These are phyloP conservation scores for Cassiopea andromeda DNA, from an alignment of 30 jellyfish, hydroid and myxozoan genomes.

Conservation along the genomic window DNA sequence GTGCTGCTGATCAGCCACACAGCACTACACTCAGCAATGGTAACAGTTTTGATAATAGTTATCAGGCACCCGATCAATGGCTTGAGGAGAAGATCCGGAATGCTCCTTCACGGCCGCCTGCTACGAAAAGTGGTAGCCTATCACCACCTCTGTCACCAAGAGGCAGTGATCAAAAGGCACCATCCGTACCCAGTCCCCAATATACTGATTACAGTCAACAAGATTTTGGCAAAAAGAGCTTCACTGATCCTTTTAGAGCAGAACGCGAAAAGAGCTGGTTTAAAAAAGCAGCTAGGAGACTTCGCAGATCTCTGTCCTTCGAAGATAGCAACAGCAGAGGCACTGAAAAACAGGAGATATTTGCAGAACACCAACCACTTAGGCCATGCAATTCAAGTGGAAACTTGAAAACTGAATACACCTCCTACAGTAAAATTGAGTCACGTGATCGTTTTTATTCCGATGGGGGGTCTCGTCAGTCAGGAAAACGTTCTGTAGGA, in stretches of 20 bases:
- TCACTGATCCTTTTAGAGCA: conserved; percentile 1
- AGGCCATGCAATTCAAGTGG: conserved; percentile 28
- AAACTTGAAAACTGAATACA: neutral
- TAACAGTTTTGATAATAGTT: neutral
- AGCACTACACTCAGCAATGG: neutral
- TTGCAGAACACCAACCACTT: neutral
- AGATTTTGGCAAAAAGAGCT: neutral
- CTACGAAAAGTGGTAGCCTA: neutral
- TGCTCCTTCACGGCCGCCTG: neutral
- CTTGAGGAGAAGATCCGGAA: neutral
- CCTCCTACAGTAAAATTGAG: neutral
- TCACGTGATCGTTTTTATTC: conserved; percentile 18
- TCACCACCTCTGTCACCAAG: neutral
- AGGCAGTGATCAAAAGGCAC: neutral
- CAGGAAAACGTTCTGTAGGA: neutral
- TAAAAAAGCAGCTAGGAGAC: conserved; percentile 39
- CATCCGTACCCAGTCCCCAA: neutral
- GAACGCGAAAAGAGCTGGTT: conserved; percentile 53
- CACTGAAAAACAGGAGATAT: neutral
- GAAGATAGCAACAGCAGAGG: conserved; percentile 14
- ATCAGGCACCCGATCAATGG: neutral
- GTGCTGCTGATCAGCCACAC: neutral
- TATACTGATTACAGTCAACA: neutral
- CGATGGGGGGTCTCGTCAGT: conserved; percentile 11
- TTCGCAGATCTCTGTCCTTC: conserved; percentile 61